A percentile compares a stretch with the other conserved stretches of the same genome.
Conservation (phyloP, 2,888 invertebrate species). For the Machimus atricapillus region DNA sequence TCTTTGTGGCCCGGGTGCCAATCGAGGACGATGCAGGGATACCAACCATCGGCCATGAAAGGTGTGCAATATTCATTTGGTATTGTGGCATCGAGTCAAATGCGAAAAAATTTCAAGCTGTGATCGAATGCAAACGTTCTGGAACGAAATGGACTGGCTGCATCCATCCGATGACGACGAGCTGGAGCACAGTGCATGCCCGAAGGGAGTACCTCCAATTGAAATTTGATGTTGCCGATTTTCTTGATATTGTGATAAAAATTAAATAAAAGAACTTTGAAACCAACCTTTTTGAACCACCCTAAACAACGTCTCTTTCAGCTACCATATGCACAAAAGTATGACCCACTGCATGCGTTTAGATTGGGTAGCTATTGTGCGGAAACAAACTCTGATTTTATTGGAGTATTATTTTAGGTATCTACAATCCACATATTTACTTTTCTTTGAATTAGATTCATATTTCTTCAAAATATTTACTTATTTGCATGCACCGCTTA, state of each 20-base stretch:
- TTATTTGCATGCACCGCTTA: too few species aligned
- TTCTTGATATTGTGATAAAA: slow-evolving; percentile 55
- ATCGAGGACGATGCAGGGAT: background rate
- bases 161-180: slow-evolving; percentile 54
- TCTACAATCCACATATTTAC: background rate
- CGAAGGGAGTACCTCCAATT: slow-evolving; percentile 52
- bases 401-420: background rate
- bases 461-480: background rate
- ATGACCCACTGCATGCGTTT: background rate
- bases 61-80: slow-evolving; percentile 57
- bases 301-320: background rate
- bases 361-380: background rate
- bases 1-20: slow-evolving; percentile 35
- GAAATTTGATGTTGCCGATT: slow-evolving; percentile 50
- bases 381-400: background rate
- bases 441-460: background rate
- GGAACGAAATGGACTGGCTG: slow-evolving; percentile 56
- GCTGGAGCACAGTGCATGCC: slow-evolving; percentile 54
- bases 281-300: background rate
- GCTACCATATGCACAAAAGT: background rate
- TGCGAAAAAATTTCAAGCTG: slow-evolving; percentile 54
- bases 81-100: slow-evolving; percentile 52
- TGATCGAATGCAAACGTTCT: slow-evolving; percentile 56
- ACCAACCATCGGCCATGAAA: slow-evolving; percentile 40
- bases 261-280: slow-evolving; percentile 49